Evolutionary conservation across 1,140 invertebrate species (phyloP).

Genomic region (Drosophila serrata): DNA sequence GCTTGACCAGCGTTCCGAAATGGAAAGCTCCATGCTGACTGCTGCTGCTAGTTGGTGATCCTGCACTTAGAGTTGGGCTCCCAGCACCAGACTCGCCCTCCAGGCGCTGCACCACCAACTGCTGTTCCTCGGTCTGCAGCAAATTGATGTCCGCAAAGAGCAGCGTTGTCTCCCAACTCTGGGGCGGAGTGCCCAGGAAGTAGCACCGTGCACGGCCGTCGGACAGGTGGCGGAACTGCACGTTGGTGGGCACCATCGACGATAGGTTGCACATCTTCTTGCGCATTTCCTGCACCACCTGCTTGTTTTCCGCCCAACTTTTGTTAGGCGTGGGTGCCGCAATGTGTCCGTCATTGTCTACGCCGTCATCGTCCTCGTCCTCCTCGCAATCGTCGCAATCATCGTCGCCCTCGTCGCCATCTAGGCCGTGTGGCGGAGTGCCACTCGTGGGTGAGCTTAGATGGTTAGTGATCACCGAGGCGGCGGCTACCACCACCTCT

Average conservation of each 20-base stretch:
- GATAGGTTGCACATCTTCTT: slow-evolving; percentile 91
- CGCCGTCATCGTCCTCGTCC: slow-evolving; percentile 75
- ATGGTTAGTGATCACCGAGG: slow-evolving; percentile 81
- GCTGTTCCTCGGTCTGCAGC: slow-evolving; percentile 57
- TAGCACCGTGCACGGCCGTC: slow-evolving; percentile 94
- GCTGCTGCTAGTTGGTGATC: slow-evolving; percentile 48
- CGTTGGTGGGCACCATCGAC: slow-evolving; percentile 91
- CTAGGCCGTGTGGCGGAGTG: slow-evolving; percentile 69
- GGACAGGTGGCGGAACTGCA: slow-evolving; percentile 91
- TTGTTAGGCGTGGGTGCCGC: slow-evolving; percentile 84
- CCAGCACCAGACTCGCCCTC: slow-evolving; percentile 24
- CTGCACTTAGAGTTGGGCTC: slow-evolving; percentile 34
- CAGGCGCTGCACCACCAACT: slow-evolving; percentile 46
- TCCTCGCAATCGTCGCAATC: slow-evolving; percentile 78
- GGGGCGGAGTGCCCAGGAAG: slow-evolving; percentile 93
- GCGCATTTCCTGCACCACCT: slow-evolving; percentile 92
- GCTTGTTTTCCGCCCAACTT: slow-evolving; percentile 93
- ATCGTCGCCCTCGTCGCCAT: slow-evolving; percentile 69
- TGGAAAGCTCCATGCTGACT: slow-evolving; percentile 42
- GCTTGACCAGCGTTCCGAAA: slow-evolving; percentile 50
- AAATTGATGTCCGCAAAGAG: slow-evolving; percentile 92
- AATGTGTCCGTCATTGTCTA: slow-evolving; percentile 73
- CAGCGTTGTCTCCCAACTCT: slow-evolving; percentile 95
- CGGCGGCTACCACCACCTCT: slow-evolving; percentile 74
- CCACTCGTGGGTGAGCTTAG: slow-evolving; percentile 80